Evolutionary conservation across 2,797 vertebrate genomes (phyloP).

Genomic region (Mallotus villosus): DNA sequence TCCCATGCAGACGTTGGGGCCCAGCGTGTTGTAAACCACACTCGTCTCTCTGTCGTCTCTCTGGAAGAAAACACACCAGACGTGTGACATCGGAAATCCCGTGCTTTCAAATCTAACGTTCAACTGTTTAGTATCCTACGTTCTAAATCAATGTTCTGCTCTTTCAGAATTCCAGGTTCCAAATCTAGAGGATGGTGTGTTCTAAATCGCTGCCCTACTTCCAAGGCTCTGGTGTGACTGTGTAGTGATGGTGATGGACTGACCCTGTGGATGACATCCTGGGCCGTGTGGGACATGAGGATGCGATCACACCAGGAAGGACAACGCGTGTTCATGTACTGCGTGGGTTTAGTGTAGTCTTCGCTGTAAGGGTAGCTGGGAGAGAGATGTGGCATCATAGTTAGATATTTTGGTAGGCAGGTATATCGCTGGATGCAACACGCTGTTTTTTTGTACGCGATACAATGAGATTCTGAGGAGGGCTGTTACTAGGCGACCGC

Average conservation of each 20-base stretch:
- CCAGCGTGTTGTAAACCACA: slow-evolving; percentile 76
- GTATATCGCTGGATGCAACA: neutral
- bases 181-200: too few species aligned
- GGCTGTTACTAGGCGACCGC: neutral
- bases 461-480: neutral
- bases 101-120: neutral
- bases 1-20: slow-evolving; percentile 81
- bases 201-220: too few species aligned
- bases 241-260: slow-evolving; percentile 12
- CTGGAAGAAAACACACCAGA: slow-evolving; percentile 50
- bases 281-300: slow-evolving; percentile 76
- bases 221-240: too few species aligned
- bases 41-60: slow-evolving; percentile 49
- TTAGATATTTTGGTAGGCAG: neutral
- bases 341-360: slow-evolving; percentile 75
- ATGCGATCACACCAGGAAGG: slow-evolving; percentile 86
- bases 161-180: neutral
- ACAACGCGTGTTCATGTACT: slow-evolving; percentile 85
- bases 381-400: neutral
- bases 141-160: neutral
- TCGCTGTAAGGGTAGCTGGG: slow-evolving; percentile 85
- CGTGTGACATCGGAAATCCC: neutral
- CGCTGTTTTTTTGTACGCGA: neutral
- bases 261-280: slow-evolving; percentile 69
- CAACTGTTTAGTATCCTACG: neutral